Evolutionary conservation across 2,113 vertebrate genomes (phyloP).

Genomic region (Chaetura pelagica): DNA sequence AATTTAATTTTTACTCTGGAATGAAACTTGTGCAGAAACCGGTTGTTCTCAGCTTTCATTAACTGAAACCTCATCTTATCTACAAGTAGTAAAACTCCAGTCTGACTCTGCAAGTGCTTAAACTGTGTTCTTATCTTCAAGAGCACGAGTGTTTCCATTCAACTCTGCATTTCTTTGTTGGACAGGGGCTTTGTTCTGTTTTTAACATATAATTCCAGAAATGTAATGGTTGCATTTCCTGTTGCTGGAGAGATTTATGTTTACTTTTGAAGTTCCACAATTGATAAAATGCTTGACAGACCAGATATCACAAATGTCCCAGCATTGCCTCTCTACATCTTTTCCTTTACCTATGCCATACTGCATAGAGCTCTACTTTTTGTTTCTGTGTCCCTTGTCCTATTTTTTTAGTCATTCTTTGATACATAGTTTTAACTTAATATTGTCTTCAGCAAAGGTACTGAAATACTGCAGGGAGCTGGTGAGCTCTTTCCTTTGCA

Average conservation of each 20-base stretch:
- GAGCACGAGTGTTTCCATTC: slow-evolving; percentile 32
- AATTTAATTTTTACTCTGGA: neutral
- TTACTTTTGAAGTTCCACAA: slow-evolving; percentile 35
- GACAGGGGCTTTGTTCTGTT: slow-evolving; percentile 55
- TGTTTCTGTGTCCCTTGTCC: neutral
- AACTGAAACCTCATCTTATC: slow-evolving; percentile 21
- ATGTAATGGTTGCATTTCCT: slow-evolving; percentile 30
- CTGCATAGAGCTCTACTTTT: neutral
- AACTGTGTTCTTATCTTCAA: slow-evolving; percentile 33
- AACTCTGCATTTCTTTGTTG: slow-evolving; percentile 44
- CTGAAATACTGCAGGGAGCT: neutral
- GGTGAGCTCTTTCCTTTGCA: neutral
- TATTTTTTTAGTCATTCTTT: neutral
- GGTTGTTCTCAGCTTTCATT: neutral
- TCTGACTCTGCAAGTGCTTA: slow-evolving; percentile 22
- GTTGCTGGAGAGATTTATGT: slow-evolving; percentile 38
- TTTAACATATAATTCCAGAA: slow-evolving; percentile 51
- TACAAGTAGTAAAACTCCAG: slow-evolving; percentile 34
- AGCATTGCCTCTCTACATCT: neutral
- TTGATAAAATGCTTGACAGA: slow-evolving; percentile 33
- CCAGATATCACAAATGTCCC: neutral
- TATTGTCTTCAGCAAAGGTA: neutral
- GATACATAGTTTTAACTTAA: neutral
- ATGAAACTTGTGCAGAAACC: neutral
- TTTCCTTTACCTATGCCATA: neutral